phyloP scores from a whole-genome alignment of 2,888 invertebrate species.

The Resseliella maxima region DNA sequence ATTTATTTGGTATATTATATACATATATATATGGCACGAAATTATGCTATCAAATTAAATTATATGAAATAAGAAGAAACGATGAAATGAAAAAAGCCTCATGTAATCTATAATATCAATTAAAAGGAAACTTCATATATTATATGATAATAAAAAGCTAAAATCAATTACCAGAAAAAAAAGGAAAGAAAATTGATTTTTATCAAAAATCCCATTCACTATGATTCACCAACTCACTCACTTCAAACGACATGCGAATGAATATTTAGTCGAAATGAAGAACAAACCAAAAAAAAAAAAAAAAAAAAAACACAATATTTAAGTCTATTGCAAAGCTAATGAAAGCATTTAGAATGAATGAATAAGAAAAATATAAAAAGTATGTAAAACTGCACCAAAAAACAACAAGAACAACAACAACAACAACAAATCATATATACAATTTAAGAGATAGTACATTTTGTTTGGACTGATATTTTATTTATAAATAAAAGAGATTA shows the following conservation, averaged over 20 bases:
- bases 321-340: background rate
- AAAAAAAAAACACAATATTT: background rate
- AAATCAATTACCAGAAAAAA: no score
- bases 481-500: constrained; percentile 31
- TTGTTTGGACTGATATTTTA: constrained; percentile 51
- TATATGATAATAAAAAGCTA: background rate
- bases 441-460: constrained; percentile 11
- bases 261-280: background rate
- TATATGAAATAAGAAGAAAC: no score
- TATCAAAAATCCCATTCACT: constrained; percentile 34
- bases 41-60: background rate
- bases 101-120: constrained; percentile 30
- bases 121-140: constrained; percentile 15
- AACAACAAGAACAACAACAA: no score
- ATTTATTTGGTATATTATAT: background rate
- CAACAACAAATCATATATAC: constrained; percentile 20
- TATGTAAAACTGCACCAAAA: constrained; percentile 18
- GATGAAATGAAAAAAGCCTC: background rate
- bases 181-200: background rate
- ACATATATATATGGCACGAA: constrained; percentile 2
- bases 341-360: background rate
- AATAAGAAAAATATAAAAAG: background rate
- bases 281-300: background rate
- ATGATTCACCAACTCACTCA: constrained; percentile 16
- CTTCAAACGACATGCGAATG: background rate